These are phyloP conservation scores for Dolichoris vasculosae DNA, from an alignment of 1,140 invertebrate genomes.

Conservation along the genomic window DNA sequence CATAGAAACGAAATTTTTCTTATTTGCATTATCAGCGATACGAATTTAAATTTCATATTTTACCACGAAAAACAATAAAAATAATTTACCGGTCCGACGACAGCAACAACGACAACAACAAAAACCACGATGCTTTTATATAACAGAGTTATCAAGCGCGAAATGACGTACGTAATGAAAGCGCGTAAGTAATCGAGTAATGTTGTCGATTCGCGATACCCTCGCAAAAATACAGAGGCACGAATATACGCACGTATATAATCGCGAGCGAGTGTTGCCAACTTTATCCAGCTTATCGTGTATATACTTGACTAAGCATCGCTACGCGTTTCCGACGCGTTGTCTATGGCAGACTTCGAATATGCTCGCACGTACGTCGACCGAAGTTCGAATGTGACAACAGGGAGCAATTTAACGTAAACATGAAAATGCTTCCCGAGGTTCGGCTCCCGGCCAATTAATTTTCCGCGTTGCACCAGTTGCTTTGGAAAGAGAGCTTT, in stretches of 20 bases:
- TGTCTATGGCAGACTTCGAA: background rate
- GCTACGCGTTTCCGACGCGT: background rate
- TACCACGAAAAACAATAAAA: too few species aligned
- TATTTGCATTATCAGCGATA: too few species aligned
- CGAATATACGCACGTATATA: background rate
- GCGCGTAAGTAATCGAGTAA: too few species aligned
- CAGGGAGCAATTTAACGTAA: conserved; percentile 59
- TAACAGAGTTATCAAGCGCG: too few species aligned
- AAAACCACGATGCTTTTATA: too few species aligned
- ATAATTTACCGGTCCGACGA: too few species aligned
- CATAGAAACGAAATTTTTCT: too few species aligned
- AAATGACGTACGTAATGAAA: too few species aligned
- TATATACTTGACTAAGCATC: background rate
- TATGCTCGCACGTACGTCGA: background rate
- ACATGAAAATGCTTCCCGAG: conserved; percentile 60
- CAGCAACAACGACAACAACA: too few species aligned
- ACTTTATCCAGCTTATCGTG: background rate
- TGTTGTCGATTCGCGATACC: too few species aligned
- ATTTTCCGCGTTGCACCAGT: conserved; percentile 53
- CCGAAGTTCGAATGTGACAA: conserved; percentile 57
- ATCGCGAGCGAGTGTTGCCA: background rate
- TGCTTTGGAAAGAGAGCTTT: conserved; percentile 47
- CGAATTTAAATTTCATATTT: too few species aligned
- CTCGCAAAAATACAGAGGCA: background rate
- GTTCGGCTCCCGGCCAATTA: conserved; percentile 51